phyloP scores from a whole-genome alignment of 2,797 vertebrate genomes.

The Poecilia velifera region DNA sequence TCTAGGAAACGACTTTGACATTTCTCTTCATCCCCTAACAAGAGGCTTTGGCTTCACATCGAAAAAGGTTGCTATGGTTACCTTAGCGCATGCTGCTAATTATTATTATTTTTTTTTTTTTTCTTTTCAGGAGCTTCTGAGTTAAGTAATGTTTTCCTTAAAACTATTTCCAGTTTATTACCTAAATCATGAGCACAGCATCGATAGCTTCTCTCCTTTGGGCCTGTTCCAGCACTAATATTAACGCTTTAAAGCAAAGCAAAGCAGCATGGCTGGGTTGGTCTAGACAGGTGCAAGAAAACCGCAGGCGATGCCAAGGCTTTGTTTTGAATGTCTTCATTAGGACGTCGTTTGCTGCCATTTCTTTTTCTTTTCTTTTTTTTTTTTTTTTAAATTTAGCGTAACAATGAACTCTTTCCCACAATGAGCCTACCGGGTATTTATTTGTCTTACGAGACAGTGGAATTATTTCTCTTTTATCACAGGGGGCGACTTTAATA shows the following conservation, averaged over 20 bases:
- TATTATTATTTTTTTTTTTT: too few species aligned
- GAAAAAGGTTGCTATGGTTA: background rate
- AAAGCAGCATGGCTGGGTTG: background rate
- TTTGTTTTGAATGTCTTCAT: background rate
- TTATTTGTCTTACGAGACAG: background rate
- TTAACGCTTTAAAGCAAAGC: background rate
- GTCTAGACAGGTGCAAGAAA: background rate
- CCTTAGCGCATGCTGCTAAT: background rate
- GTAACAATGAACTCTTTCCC: background rate
- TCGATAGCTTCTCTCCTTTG: constrained; percentile 4
- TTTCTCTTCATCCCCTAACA: background rate
- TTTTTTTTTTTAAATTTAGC: background rate
- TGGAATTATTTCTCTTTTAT: background rate
- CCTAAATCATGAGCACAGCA: background rate
- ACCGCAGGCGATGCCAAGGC: background rate
- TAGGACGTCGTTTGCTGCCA: background rate
- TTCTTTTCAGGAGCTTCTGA: background rate
- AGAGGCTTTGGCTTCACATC: constrained; percentile 1
- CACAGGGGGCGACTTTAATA: background rate
- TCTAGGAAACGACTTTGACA: constrained; percentile 10
- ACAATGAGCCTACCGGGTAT: background rate
- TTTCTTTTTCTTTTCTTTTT: background rate
- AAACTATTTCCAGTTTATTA: constrained; percentile 5
- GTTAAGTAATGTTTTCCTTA: background rate
- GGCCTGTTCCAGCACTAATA: background rate